phyloP scores from a whole-genome alignment of 2,113 vertebrate species.

The Mesitornis unicolor region DNA sequence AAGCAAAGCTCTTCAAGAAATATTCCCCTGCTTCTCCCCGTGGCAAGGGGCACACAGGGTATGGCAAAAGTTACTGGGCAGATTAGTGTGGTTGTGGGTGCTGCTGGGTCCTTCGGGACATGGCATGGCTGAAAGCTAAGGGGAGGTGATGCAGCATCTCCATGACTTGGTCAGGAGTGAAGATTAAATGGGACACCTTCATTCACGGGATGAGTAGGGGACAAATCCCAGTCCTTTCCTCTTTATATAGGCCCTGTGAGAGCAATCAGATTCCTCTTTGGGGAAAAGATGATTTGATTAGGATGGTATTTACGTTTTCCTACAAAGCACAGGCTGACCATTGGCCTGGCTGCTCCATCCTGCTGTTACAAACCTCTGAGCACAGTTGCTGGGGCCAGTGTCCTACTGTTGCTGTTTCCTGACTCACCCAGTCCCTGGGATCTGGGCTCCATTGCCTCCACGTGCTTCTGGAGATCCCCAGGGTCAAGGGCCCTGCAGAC shows the following conservation, averaged over 20 bases:
- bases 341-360: not conserved
- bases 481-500: not conserved
- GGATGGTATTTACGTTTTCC: not conserved
- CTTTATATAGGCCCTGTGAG: not conserved
- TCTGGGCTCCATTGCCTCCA: no score
- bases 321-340: not conserved
- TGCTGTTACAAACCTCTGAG: not conserved
- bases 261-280: not conserved
- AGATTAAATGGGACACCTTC: not conserved
- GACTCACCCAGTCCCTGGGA: accelerated
- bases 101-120: not conserved
- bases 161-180: not conserved
- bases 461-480: not conserved
- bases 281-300: not conserved
- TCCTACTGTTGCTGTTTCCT: accelerated
- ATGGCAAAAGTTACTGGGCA: not conserved
- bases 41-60: no score
- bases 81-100: accelerated
- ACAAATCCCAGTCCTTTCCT: not conserved
- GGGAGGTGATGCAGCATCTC: not conserved
- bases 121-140: not conserved
- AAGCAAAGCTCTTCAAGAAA: not conserved
- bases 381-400: not conserved
- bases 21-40: not conserved
- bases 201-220: not conserved